phyloP scores from a whole-genome alignment of 1,140 invertebrate genomes.

The Melanaphis sacchari region DNA sequence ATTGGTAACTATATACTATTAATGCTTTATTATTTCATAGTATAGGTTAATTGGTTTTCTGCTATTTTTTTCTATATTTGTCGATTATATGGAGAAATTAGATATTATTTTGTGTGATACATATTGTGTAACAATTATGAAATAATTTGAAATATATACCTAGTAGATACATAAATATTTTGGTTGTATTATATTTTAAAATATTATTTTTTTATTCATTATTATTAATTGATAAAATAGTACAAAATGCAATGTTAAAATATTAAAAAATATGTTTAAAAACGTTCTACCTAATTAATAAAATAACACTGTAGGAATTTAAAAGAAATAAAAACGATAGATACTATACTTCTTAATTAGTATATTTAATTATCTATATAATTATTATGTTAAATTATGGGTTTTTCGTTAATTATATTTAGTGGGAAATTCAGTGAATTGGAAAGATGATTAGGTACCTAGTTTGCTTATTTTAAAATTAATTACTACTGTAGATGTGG shows the following conservation, averaged over 20 bases:
- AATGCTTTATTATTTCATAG: conserved; percentile 14
- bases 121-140: neutral
- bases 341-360: neutral
- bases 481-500: neutral
- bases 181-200: neutral
- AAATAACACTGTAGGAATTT: neutral
- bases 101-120: neutral
- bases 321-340: neutral
- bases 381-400: neutral
- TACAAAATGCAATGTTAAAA: neutral
- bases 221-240: neutral
- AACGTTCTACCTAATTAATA: neutral
- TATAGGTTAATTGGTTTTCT: neutral
- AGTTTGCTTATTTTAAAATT: neutral
- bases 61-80: neutral
- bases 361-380: neutral
- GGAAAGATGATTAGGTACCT: neutral
- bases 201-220: neutral
- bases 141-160: neutral
- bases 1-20: neutral
- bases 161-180: neutral
- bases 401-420: neutral
- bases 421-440: neutral
- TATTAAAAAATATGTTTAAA: neutral
- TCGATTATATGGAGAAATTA: neutral